Evolutionary conservation across 2,797 vertebrate species (phyloP), one percentile per base, ranked within the genome.

Genomic region (Gymnothorax javanicus): DNA sequence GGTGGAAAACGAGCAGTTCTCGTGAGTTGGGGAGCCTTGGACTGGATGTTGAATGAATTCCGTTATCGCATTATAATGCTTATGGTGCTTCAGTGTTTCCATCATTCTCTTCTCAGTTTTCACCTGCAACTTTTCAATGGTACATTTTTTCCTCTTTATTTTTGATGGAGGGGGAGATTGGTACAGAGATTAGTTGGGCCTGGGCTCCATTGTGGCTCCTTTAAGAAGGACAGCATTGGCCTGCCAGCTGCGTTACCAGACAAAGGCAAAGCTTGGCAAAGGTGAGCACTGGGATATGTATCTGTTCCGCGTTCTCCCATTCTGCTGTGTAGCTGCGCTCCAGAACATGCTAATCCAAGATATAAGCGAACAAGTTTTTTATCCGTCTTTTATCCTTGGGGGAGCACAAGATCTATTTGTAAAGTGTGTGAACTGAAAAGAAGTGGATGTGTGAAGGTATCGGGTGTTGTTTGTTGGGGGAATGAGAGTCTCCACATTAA

Each of bases 271-370:
- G 91, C 94, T 94, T 91, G 92, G 92, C 92, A 93, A 93, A 93
- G 91, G 92, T 92, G 93, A 92, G 93, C 92, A 94, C 91, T 93
- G 94, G 94, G 94, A 95, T 93, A 43, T 43, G 33, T 43, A 95
- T 95, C 90, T 93, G 93, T 95, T 95, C 95, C 95, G 94, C 95
- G 93, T 95, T 92, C 83, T 89, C 91, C 93, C 92, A 87, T 93
- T 90, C 91, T 89, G 91, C 94, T 94, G 91, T 90, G 91, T 92
- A 94, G 94, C 94, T 12, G 1, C 2, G 33, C 33, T 43, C 60
- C 17, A 0, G 96, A 93, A 95, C 95, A 95, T 95, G 94, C 94
- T 96, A 95, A 96, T 96, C 94, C 88, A 90, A 93, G 91, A 91
- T 95, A 95, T 94, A 94, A 96, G 94, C 54, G 17, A 85, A 90